Evolutionary conservation across 2,797 vertebrate genomes (phyloP).

Genomic region (Sebastes minor): DNA sequence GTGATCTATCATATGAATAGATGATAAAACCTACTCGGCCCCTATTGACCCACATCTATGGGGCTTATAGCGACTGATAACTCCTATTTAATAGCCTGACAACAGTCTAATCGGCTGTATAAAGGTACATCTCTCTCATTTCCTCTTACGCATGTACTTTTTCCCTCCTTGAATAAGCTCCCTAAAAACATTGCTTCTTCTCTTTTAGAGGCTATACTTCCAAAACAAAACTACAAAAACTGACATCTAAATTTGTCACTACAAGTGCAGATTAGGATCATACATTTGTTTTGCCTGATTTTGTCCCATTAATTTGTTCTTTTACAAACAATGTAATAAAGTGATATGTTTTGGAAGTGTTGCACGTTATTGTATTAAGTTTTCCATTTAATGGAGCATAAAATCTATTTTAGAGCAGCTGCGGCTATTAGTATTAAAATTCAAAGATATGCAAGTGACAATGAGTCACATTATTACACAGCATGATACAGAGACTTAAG

Average conservation of each 20-base stretch:
- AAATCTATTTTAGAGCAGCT: not conserved
- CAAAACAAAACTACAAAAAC: not conserved
- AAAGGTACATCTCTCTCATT: slow-evolving; percentile 25
- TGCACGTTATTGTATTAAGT: slow-evolving; percentile 4
- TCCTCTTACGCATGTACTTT: slow-evolving; percentile 28
- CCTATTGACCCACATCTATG: too few species aligned
- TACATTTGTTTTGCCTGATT: slow-evolving; percentile 17
- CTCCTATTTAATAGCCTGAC: too few species aligned
- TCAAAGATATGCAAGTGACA: not conserved
- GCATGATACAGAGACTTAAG: not conserved
- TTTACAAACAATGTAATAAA: slow-evolving; percentile 67
- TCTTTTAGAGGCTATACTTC: not conserved
- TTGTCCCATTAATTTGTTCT: slow-evolving; percentile 27
- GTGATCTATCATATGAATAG: too few species aligned
- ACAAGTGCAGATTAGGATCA: not conserved
- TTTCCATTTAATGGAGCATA: not conserved
- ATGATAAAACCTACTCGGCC: too few species aligned
- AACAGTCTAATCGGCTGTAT: too few species aligned
- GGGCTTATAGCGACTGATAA: too few species aligned
- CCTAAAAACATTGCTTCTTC: slow-evolving; percentile 4
- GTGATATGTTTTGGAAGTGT: slow-evolving; percentile 62
- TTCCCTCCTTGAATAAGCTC: slow-evolving; percentile 32
- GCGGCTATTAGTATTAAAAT: not conserved
- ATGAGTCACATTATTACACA: not conserved
- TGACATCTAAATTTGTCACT: not conserved